Evolutionary conservation across 2,113 vertebrate species (phyloP).

Genomic region (Equus przewalskii): DNA sequence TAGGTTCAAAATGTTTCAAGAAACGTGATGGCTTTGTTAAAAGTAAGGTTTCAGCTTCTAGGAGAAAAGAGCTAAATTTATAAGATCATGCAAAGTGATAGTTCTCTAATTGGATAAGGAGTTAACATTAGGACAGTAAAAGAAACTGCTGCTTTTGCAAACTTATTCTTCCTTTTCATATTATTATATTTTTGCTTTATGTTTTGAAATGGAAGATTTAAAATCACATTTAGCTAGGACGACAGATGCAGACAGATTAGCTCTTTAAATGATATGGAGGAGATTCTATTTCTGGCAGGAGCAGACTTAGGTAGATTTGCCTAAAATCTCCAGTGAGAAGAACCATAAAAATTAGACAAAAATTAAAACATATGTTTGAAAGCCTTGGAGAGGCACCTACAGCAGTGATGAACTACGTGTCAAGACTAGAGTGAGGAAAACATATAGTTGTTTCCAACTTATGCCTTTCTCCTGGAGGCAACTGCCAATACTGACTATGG

Average conservation of each 20-base stretch:
- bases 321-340: background rate
- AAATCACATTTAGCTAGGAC: background rate
- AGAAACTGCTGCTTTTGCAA: background rate
- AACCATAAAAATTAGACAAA: background rate
- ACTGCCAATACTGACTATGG: background rate
- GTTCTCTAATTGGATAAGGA: background rate
- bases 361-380: conserved; percentile 1
- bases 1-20: background rate
- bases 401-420: background rate
- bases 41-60: background rate
- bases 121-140: background rate
- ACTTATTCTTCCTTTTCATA: background rate
- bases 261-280: background rate
- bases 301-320: background rate
- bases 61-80: background rate
- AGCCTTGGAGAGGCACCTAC: background rate
- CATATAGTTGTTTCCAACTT: background rate
- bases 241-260: background rate
- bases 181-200: background rate
- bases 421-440: background rate
- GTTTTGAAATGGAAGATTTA: background rate
- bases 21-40: background rate
- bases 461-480: background rate
- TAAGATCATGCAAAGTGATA: background rate
- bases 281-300: background rate